Conservation (phyloP, 1,140 invertebrate genomes). For the Temnothorax nylanderi region DNA sequence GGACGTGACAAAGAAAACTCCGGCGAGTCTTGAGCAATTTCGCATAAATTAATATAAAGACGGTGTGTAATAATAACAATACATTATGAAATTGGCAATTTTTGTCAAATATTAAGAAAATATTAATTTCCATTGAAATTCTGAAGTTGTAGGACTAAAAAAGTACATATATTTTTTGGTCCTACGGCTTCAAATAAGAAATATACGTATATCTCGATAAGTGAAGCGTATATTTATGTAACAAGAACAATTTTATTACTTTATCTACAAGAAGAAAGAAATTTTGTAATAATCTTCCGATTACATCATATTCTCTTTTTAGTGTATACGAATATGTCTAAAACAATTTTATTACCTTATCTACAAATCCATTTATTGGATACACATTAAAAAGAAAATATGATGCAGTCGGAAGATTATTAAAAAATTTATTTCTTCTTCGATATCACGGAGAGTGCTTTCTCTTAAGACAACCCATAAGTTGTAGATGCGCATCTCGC, state of each 20-base stretch:
- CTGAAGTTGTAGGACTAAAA: background rate
- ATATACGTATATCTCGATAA: too few relatives aligned
- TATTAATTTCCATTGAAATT: background rate
- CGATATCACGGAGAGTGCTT: background rate
- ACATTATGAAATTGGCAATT: background rate
- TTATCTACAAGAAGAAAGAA: too few relatives aligned
- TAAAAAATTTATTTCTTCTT: background rate
- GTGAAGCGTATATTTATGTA: too few relatives aligned
- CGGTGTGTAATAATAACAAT: background rate
- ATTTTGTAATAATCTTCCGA: too few relatives aligned
- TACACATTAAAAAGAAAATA: background rate
- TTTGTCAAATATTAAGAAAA: background rate
- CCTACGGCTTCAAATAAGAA: too few relatives aligned
- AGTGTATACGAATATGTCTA: too few relatives aligned
- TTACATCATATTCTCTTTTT: too few relatives aligned
- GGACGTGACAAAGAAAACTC: background rate
- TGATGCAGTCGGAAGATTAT: background rate
- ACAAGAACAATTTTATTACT: too few relatives aligned
- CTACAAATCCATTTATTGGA: too few relatives aligned
- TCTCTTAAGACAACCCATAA: slow-evolving; percentile 13
- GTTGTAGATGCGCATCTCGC: background rate
- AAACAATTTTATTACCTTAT: too few relatives aligned
- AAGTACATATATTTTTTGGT: too few relatives aligned
- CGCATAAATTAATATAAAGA: background rate
- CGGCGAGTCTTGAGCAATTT: background rate